A percentile compares a stretch with the other conserved stretches of the same genome.
These are phyloP conservation scores for Acleris cristana DNA, from an alignment of 2,888 invertebrate genomes.

Conservation along the genomic window DNA sequence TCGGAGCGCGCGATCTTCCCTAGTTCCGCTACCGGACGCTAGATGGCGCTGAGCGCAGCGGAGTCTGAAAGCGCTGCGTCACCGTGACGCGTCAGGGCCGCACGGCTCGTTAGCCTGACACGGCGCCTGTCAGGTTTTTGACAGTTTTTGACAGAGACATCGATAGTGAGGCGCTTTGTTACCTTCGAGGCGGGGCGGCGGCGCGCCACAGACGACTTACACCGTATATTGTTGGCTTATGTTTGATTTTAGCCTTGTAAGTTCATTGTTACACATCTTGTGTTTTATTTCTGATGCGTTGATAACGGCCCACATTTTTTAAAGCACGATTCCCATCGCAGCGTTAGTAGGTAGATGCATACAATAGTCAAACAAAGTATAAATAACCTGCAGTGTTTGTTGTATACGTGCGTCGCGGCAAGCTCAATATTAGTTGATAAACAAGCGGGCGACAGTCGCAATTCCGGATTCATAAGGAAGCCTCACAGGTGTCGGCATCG, in stretches of 20 bases:
- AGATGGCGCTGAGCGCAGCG: slow-evolving; percentile 64
- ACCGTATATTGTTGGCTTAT: slow-evolving; percentile 72
- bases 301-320: slow-evolving; percentile 50
- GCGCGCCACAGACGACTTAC: slow-evolving; percentile 56
- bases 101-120: slow-evolving; percentile 80
- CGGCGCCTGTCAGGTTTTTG: slow-evolving; percentile 81
- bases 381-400: slow-evolving; percentile 22
- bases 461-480: slow-evolving; percentile 78
- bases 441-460: slow-evolving; percentile 63
- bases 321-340: slow-evolving; percentile 24
- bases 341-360: slow-evolving; percentile 17
- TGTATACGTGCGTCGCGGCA: slow-evolving; percentile 16
- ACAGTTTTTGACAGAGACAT: slow-evolving; percentile 83
- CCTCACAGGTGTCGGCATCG: slow-evolving; percentile 77
- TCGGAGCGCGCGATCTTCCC: not conserved
- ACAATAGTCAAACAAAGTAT: slow-evolving; percentile 31
- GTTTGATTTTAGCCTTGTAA: slow-evolving; percentile 70
- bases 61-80: slow-evolving; percentile 59
- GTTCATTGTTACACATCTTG: slow-evolving; percentile 68
- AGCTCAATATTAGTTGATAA: slow-evolving; percentile 55
- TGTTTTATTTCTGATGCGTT: slow-evolving; percentile 60
- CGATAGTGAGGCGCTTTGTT: slow-evolving; percentile 78
- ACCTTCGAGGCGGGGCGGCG: slow-evolving; percentile 70
- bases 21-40: slow-evolving; percentile 59
- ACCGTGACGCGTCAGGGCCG: slow-evolving; percentile 59